A percentile compares a stretch with the other conserved stretches of the same genome.
Evolutionary conservation across 92 coral and sea anemone species (phyloP).

Genomic region (Epizoanthus fatuus): DNA sequence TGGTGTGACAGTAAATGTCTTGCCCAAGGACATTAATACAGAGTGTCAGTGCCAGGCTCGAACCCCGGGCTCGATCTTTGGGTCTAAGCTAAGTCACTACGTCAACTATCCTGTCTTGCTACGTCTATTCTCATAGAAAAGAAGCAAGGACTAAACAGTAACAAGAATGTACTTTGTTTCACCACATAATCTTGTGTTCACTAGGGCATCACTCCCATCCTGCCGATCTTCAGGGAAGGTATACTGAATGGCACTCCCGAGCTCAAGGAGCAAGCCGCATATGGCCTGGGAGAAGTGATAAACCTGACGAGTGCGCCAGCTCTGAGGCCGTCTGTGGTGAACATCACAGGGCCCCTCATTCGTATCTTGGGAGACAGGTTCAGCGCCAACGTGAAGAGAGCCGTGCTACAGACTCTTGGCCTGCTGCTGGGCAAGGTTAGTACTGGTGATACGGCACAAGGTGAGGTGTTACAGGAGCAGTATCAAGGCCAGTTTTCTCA

Average conservation of each 20-base stretch:
- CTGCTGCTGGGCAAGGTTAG: constrained; percentile 94
- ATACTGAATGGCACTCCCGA: constrained; percentile 97
- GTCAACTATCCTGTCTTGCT: no score
- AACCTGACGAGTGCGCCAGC: constrained; percentile 95
- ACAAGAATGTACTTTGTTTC: not conserved
- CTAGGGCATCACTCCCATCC: constrained; percentile 96
- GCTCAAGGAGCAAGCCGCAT: constrained; percentile 96
- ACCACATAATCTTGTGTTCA: not conserved
- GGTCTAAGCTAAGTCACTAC: no score
- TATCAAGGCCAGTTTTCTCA: no score
- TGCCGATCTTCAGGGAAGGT: constrained; percentile 98
- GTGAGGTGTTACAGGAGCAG: no score
- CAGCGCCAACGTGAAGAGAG: constrained; percentile 97
- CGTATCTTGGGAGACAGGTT: constrained; percentile 99
- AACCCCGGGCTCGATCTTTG: no score
- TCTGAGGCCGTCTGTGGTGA: constrained; percentile 95
- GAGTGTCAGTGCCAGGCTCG: no score
- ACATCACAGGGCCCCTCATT: constrained; percentile 98
- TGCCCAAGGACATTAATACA: no score
- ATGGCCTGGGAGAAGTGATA: constrained; percentile 97
- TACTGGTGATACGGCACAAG: not conserved
- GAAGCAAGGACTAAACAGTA: no score
- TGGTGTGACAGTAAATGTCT: no score
- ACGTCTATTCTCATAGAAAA: no score
- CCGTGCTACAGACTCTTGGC: constrained; percentile 94